These are phyloP conservation scores for Epirrhoe alternata DNA, from an alignment of 2,888 invertebrate species.

Conservation along the genomic window DNA sequence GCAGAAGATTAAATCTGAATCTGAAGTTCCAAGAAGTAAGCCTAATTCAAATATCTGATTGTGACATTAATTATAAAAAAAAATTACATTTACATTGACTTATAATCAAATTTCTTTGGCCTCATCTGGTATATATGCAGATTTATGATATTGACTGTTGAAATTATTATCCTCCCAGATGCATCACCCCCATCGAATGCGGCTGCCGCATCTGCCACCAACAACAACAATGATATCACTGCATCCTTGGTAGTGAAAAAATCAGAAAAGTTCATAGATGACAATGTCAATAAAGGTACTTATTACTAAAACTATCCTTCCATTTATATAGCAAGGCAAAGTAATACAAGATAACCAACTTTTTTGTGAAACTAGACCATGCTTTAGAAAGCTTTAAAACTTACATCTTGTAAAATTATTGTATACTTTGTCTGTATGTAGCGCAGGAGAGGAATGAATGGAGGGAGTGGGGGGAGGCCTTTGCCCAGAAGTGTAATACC, in stretches of 20 bases:
- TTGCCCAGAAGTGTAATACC: no score
- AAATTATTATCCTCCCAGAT: constrained; percentile 7
- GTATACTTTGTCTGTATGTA: background rate
- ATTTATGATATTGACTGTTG: background rate
- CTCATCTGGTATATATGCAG: no score
- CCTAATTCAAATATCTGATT: no score
- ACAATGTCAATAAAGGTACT: constrained; percentile 55
- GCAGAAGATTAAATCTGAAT: constrained; percentile 49
- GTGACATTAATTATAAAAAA: no score
- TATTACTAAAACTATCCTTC: background rate
- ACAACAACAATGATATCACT: constrained; percentile 29
- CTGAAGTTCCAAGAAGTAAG: constrained; percentile 41
- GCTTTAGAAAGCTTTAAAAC: background rate
- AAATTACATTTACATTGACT: no score
- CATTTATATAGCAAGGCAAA: background rate
- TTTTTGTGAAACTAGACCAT: background rate
- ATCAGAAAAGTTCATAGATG: constrained; percentile 39
- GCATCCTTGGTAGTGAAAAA: constrained; percentile 37
- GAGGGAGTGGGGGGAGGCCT: no score
- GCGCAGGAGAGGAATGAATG: no score
- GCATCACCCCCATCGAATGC: constrained; percentile 1
- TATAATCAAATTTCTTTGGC: background rate
- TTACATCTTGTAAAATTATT: background rate
- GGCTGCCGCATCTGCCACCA: background rate
- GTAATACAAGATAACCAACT: background rate